A percentile compares a stretch with the other conserved stretches of the same genome.
Evolutionary conservation across 2,888 invertebrate species (phyloP).

Genomic region (Hesperia comma): DNA sequence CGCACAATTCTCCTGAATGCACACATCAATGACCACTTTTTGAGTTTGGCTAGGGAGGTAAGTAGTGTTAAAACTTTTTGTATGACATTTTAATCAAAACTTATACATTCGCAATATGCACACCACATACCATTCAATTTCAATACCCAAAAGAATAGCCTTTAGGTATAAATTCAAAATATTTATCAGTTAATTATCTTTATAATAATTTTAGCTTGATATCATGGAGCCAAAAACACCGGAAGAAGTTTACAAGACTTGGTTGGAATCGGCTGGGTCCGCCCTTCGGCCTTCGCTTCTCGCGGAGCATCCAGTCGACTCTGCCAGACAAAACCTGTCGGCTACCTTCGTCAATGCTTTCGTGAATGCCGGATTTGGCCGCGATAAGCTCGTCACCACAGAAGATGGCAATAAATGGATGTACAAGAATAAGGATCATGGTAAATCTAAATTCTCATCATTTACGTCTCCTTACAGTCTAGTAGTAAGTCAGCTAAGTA

Average conservation of each 20-base stretch:
- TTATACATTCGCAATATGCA: no score
- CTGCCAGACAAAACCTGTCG: conserved; percentile 97
- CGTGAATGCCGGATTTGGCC: conserved; percentile 98
- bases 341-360: conserved; percentile 99
- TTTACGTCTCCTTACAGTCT: no score
- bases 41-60: conserved; percentile 96
- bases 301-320: conserved; percentile 92
- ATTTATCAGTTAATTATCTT: not conserved
- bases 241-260: conserved; percentile 99
- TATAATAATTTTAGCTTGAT: conserved; percentile 87
- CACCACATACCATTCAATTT: no score
- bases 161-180: no score
- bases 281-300: conserved; percentile 88
- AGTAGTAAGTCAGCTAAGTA: no score
- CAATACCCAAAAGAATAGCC: no score
- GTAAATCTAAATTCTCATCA: no score
- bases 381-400: conserved; percentile 96
- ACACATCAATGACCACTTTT: conserved; percentile 95
- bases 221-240: conserved; percentile 99
- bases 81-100: no score
- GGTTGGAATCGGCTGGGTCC: conserved; percentile 92
- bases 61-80: conserved; percentile 9
- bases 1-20: conserved; percentile 97
- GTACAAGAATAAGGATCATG: conserved; percentile 98
- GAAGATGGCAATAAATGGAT: conserved; percentile 94